Base-by-base conservation (phyloP, 2,113 vertebrate species). In the Sorex araneus region DNA sequence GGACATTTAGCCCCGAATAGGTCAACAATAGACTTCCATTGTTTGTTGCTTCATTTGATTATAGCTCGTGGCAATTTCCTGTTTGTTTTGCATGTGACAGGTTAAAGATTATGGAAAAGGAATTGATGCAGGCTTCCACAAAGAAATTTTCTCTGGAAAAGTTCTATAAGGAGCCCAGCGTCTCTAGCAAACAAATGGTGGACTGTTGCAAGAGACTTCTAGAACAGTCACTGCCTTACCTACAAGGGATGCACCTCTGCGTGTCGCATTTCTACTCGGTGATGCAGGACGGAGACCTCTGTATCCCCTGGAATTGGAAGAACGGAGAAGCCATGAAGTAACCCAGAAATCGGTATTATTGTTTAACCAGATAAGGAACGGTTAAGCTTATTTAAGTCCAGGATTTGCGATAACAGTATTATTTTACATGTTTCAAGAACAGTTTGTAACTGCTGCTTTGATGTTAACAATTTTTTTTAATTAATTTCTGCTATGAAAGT, bases 251-350 rank as follows among this genome's bases (percentile, higher is more conserved):
- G 97, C 98, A 98, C 81, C 96, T 99, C 10, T 98, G 98, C 2
- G 67, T 99, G 8, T 99, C 99, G 0, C 98, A 99, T 74, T 99
- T 99, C 95, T 99, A 99, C 97, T 99, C 99, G 0, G 99, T 99
- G 54, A 98, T 99, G 98, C 99, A 99, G 95, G 99, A 99, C 7
- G 99, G 99, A 80, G 99, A 99, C 95, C 96, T 99, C 6, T 99
- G 99, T 94, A 98, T 99, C 87, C 99, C 99, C 60, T 99, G 99
- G 99, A 98, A 99, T 95, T 99, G 99, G 99, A 99, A 99, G 96
- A 97, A 95, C 92, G 99, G 97, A 98, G 92, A 90, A 71, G 60
- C 23, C 83, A 12, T 92, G 63, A 97, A 96, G 71, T 97, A 94
- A 95, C 94, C 76, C 84, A 92, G 96, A 66, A 2, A 82, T 50